These are phyloP conservation scores for Shinisaurus crocodilurus DNA, from an alignment of 2,113 vertebrate genomes.

Conservation along the genomic window DNA sequence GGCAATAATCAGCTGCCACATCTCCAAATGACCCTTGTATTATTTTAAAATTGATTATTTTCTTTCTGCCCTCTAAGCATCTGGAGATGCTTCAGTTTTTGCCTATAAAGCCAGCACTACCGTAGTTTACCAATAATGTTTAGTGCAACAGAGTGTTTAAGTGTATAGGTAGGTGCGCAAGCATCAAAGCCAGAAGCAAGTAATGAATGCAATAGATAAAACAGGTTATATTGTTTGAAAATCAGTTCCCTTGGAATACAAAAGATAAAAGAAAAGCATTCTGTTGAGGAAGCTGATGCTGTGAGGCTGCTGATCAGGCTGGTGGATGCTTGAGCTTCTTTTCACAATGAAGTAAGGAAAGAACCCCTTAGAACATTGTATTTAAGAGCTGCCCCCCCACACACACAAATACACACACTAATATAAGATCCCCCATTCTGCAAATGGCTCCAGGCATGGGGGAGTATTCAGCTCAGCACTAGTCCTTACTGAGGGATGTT, in stretches of 20 bases:
- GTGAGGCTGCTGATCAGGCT: no score
- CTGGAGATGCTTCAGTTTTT: neutral
- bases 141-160: neutral
- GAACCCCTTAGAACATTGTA: no score
- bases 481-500: no score
- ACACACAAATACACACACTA: no score
- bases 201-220: neutral
- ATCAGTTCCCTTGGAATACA: neutral
- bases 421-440: no score
- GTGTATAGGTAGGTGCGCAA: neutral
- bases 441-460: no score
- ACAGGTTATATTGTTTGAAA: neutral
- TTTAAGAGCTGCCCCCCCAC: no score
- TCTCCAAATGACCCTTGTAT: neutral
- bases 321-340: no score
- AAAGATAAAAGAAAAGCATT: neutral
- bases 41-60: neutral
- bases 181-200: neutral
- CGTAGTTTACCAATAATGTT: neutral
- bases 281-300: no score
- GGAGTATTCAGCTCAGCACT: no score
- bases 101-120: neutral
- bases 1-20: neutral
- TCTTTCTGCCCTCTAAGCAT: neutral
- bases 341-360: no score